Base-by-base conservation (phyloP, 2,797 vertebrate genomes). In the Protonibea diacanthus region DNA sequence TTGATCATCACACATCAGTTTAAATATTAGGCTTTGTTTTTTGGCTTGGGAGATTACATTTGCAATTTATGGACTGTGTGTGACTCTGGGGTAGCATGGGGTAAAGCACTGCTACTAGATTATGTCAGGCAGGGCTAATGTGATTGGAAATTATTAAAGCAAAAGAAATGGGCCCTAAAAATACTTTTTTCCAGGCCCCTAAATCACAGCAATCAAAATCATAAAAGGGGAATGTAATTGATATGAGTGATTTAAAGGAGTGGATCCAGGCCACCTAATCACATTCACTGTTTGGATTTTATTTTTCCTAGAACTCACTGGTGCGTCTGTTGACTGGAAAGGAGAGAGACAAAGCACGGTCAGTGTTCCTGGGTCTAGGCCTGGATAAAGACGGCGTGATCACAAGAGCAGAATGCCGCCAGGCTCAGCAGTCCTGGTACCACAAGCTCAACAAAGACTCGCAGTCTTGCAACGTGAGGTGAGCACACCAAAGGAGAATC, bases 391-490 rank as follows among this genome's bases (percentile, higher is more conserved):
- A 97, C 0, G 93, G 90, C 0, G 23, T 94, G 66, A 95, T 98
- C 15, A 94, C 94, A 1, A 93, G 94, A 48, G 91, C 91, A 0
- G 97, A 98, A 87, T 96, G 95, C 81, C 95, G 76, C 73, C 95
- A 83, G 52, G 96, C 96, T 29, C 97, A 95, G 88, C 94, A 96
- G 58, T 86, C 94, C 55, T 99, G 98, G 98, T 99, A 98, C 92
- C 93, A 95, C 81, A 98, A 97, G 88, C 95, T 90, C 79, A 96
- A 90, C 62, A 95, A 96, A 87, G 96, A 97, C 81, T 87, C 93
- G 0, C 92, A 96, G n/a, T 98, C 97, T 74, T 98, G 97, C 93
- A 98, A 93, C 0, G 96, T 98, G 94, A 99, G 98, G 98, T 99
- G 79, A 76, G 90, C 52, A 25, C 6, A 64, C 44, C 29, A 47